Conservation (phyloP, 2,888 invertebrate genomes). For the Caenorhabditis sp. region DNA sequence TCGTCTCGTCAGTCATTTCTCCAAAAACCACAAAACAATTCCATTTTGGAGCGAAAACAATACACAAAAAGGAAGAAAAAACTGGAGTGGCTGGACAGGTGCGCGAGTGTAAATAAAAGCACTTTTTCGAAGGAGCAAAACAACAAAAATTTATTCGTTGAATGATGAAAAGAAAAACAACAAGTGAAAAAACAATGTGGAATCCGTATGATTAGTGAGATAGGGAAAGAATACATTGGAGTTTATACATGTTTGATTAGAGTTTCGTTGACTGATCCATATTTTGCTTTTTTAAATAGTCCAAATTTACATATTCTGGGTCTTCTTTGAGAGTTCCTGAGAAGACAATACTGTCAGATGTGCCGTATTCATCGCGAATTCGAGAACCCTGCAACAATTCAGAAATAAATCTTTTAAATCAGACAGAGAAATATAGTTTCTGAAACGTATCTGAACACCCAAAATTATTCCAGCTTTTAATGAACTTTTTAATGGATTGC, state of each 20-base stretch:
- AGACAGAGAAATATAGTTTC: not conserved
- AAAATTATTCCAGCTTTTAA: no score
- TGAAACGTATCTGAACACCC: no score
- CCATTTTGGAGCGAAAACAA: not conserved
- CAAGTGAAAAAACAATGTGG: not conserved
- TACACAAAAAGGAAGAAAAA: not conserved
- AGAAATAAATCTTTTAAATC: not conserved
- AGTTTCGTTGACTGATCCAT: slow-evolving; percentile 45
- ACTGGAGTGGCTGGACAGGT: not conserved
- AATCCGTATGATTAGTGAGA: slow-evolving; percentile 30
- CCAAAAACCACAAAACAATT: not conserved
- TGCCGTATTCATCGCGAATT: slow-evolving; percentile 35
- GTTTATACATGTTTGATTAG: not conserved
- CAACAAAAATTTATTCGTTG: slow-evolving; percentile 2
- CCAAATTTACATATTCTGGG: slow-evolving; percentile 52
- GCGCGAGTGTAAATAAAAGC: not conserved
- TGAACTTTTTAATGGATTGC: no score
- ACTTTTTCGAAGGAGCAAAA: not conserved
- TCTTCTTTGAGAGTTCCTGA: slow-evolving; percentile 42
- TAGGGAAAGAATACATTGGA: slow-evolving; percentile 10
- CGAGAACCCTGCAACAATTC: slow-evolving; percentile 26
- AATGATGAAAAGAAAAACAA: slow-evolving; percentile 7
- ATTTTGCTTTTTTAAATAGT: slow-evolving; percentile 36
- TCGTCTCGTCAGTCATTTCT: not conserved
- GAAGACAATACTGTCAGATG: slow-evolving; percentile 45